A percentile compares a stretch with the other conserved stretches of the same genome.
Evolutionary conservation across 2,888 invertebrate genomes (phyloP).

Genomic region (Ichneumon xanthorius): DNA sequence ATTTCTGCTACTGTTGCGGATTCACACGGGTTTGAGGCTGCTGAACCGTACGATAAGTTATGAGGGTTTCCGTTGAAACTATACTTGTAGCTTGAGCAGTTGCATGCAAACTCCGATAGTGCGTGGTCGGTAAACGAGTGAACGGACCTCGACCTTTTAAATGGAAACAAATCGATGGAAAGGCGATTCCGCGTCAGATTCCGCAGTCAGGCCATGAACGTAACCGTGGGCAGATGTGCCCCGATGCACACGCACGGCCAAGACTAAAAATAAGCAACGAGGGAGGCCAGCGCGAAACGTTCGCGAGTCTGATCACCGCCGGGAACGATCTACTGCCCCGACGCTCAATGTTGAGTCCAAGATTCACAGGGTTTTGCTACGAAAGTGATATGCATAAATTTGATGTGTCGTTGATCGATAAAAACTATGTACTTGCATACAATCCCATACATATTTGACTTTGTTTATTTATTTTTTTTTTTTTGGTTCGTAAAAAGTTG

Average conservation of each 20-base stretch:
- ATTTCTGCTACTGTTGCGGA: not conserved
- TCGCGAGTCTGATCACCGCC: conserved; percentile 45
- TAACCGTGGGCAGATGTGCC: conserved; percentile 53
- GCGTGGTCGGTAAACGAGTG: conserved; percentile 34
- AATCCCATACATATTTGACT: not conserved
- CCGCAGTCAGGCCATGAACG: conserved; percentile 51
- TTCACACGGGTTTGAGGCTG: not conserved
- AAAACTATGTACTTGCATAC: not conserved
- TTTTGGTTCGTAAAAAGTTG: not conserved
- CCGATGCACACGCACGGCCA: conserved; percentile 50
- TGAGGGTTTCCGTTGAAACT: no score
- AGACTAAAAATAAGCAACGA: conserved; percentile 61
- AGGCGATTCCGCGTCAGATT: conserved; percentile 45
- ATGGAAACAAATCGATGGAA: conserved; percentile 65
- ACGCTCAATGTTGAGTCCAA: not conserved
- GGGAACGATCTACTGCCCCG: conserved; percentile 10
- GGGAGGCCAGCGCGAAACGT: conserved; percentile 37
- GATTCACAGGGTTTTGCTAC: not conserved
- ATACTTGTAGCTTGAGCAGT: not conserved
- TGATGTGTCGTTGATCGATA: not conserved
- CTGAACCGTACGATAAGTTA: not conserved
- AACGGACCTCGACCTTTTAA: conserved; percentile 59
- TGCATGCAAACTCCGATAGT: conserved; percentile 26
- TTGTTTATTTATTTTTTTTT: not conserved
- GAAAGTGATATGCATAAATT: not conserved